These are phyloP conservation scores for Dolichotis patagonum DNA, from an alignment of 2,113 vertebrate genomes.

Conservation along the genomic window DNA sequence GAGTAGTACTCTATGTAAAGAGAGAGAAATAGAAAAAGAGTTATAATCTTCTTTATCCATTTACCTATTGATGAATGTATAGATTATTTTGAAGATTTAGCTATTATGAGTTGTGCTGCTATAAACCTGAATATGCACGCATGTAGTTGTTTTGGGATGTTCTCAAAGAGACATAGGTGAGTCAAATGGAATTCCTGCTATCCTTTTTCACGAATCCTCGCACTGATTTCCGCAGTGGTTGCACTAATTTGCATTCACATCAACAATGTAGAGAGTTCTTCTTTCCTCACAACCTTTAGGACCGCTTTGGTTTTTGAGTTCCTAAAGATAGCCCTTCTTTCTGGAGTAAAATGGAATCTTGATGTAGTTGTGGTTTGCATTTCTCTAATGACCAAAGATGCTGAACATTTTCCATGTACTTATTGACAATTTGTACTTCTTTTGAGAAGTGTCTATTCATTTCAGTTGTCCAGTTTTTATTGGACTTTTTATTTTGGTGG, in stretches of 20 bases:
- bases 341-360: not conserved
- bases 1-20: not conserved
- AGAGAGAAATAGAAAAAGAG: not conserved
- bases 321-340: not conserved
- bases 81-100: not conserved
- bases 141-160: not conserved
- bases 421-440: not conserved
- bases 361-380: not conserved
- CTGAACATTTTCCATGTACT: not conserved
- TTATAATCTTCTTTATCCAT: not conserved
- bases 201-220: not conserved
- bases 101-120: not conserved
- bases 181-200: not conserved
- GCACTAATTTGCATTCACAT: not conserved
- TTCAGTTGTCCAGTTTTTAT: not conserved
- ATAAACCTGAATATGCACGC: not conserved
- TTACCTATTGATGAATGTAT: not conserved
- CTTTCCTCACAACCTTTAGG: not conserved
- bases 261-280: not conserved
- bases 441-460: not conserved
- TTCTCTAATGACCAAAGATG: not conserved
- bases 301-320: not conserved
- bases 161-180: not conserved
- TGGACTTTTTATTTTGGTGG: not conserved
- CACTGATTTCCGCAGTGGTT: not conserved